Evolutionary conservation across 1,140 invertebrate genomes (phyloP).

Genomic region (Drosophila pallidifrons): DNA sequence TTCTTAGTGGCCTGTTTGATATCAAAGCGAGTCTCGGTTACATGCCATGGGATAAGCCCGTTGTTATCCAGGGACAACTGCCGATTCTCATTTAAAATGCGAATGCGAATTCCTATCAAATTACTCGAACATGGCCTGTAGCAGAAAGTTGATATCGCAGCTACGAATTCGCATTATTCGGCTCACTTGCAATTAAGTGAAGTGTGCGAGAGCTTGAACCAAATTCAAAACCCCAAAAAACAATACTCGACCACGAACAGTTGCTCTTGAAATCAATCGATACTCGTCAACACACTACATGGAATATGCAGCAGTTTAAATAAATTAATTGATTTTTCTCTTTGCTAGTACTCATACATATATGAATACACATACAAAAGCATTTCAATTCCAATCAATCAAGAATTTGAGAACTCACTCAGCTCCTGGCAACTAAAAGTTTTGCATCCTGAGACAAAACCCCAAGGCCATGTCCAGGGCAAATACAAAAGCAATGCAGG

Average conservation of each 20-base stretch:
- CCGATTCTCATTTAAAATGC: conserved; percentile 30
- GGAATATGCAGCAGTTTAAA: conserved; percentile 25
- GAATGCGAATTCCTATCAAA: conserved; percentile 31
- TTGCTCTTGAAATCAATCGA: conserved; percentile 25
- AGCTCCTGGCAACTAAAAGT: conserved; percentile 31
- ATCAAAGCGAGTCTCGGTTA: conserved; percentile 36
- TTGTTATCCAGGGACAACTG: conserved; percentile 6
- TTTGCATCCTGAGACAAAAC: conserved; percentile 31
- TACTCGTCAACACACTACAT: neutral
- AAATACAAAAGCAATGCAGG: conserved; percentile 20
- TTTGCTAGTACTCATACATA: neutral
- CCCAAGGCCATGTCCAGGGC: conserved; percentile 4
- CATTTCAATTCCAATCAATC: conserved; percentile 58
- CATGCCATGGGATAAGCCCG: conserved; percentile 26
- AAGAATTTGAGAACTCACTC: conserved; percentile 38
- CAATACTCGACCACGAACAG: neutral
- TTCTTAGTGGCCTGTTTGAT: conserved; percentile 44
- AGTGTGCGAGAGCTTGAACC: conserved; percentile 23
- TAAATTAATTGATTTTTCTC: conserved; percentile 52
- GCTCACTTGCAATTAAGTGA: conserved; percentile 49
- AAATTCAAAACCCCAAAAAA: conserved; percentile 5
- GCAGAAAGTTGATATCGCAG: conserved; percentile 20
- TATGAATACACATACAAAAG: neutral
- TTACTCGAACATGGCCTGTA: conserved; percentile 24
- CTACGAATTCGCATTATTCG: conserved; percentile 29